Base-by-base conservation (phyloP, 2,113 vertebrate species). In the Syngnathus scovelli region DNA sequence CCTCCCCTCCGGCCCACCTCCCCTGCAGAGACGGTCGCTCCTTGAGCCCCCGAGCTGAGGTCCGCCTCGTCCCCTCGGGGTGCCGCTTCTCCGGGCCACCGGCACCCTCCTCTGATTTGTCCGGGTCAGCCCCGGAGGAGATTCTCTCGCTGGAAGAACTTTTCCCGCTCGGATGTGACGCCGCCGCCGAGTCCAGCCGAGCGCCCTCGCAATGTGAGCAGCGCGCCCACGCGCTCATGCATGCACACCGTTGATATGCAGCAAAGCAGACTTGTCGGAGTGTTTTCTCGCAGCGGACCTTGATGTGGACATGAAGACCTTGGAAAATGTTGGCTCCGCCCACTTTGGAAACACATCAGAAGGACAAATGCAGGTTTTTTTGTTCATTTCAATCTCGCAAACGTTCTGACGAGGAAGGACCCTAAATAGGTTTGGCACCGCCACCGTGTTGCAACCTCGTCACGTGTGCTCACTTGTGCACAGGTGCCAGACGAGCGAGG, bases 241-340 rank as follows among this genome's bases (percentile, higher is more conserved):
- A 23, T 1, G 7, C 41, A 4, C 41, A 9, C 41, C 12, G 41
- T 43, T 43, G 11, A 43, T 16, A n/a, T 7, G n/a, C n/a, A 33
- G 27, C 27, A 33, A 33, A 33, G 27, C 27, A 33, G 27, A 33
- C 4, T 44, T 48, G 19, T 33, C 27, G 27, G 27, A 33, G 3
- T 33, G 12, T 27, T 2, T 11, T 74, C 6, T 76, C 56, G 72
- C 64, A 76, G 21, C 81, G 96, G 95, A 90, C 38, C 95, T 95
- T 77, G 89, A 87, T 71, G 62, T 90, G 18, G 95, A 96, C 21
- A 59, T 97, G 59, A 79, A 94, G 83, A 92, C 91, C 27, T 79
- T 98, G 12, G 94, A 96, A 15, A 93, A 96, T 39, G 61, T 98
- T 67, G 82, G 58, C 8, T 87, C 92, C 27, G 71, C 67, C 52